A percentile compares a stretch with the other conserved stretches of the same genome.
phyloP scores from a whole-genome alignment of 2,888 invertebrate genomes.

The Noctua fimbriata region DNA sequence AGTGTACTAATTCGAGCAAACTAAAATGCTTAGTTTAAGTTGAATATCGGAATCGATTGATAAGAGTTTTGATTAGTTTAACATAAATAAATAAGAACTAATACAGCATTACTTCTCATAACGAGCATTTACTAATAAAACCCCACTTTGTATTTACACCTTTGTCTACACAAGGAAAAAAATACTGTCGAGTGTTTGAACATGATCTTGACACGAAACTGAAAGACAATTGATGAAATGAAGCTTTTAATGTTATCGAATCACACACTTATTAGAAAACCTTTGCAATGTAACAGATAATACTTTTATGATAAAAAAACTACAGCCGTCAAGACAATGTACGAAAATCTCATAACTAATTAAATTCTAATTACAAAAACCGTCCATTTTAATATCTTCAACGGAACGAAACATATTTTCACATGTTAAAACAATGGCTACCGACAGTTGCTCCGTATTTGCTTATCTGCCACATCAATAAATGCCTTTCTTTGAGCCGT shows the following conservation, averaged over 20 bases:
- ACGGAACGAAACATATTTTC: conserved; percentile 83
- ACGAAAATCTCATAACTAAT: conserved; percentile 74
- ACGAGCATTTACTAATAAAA: conserved; percentile 35
- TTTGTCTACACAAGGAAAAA: conserved; percentile 39
- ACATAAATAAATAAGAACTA: neutral
- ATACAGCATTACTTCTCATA: neutral
- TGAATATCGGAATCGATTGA: neutral
- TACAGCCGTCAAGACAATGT: conserved; percentile 42
- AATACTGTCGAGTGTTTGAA: neutral
- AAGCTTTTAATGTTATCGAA: neutral
- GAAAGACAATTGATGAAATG: neutral
- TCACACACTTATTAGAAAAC: conserved; percentile 26
- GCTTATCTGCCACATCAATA: conserved; percentile 85
- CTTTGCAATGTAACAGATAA: conserved; percentile 19
- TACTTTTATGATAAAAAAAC: conserved; percentile 30
- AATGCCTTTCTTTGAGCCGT: conserved; percentile 85
- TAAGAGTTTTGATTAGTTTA: neutral
- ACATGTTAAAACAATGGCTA: conserved; percentile 89
- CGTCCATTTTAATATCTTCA: conserved; percentile 81
- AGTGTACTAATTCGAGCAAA: neutral
- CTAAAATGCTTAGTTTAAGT: neutral
- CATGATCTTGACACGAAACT: conserved; percentile 8
- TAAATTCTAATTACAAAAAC: conserved; percentile 84
- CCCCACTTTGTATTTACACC: conserved; percentile 48
- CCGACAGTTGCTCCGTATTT: conserved; percentile 83